phyloP scores from a whole-genome alignment of 2,113 vertebrate species.

The Oncorhynchus masou region DNA sequence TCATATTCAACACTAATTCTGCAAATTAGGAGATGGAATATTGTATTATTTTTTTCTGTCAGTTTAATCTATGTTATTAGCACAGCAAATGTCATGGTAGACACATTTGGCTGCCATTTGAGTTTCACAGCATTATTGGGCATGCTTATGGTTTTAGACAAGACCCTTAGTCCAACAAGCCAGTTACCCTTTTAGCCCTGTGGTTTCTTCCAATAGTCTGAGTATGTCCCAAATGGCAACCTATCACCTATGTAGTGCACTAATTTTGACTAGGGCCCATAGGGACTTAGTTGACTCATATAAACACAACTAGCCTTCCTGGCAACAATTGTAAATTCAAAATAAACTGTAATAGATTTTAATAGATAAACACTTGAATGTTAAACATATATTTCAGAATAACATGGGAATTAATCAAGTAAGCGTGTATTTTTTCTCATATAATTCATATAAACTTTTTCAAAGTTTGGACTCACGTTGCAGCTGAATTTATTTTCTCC shows the following conservation, averaged over 20 bases:
- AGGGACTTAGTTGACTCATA: constrained; percentile 37
- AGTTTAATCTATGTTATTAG: constrained; percentile 57
- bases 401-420: background rate
- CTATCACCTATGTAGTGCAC: too few relatives aligned
- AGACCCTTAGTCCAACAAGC: constrained; percentile 51
- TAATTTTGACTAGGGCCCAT: too few relatives aligned
- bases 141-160: constrained; percentile 14
- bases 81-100: constrained; percentile 49
- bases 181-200: constrained; percentile 69
- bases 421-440: background rate
- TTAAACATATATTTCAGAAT: constrained; percentile 14
- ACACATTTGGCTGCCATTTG: constrained; percentile 51
- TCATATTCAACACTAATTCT: too few relatives aligned
- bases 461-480: constrained; percentile 12
- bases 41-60: constrained; percentile 25
- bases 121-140: constrained; percentile 37
- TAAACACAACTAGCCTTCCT: constrained; percentile 53
- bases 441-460: background rate
- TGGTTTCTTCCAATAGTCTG: constrained; percentile 57
- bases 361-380: constrained; percentile 27
- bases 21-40: background rate
- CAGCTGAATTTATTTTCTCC: constrained; percentile 4
- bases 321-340: constrained; percentile 32
- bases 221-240: too few relatives aligned
- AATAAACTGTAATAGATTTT: constrained; percentile 8